phyloP scores from a whole-genome alignment of 1,140 invertebrate species.

The Musca domestica region DNA sequence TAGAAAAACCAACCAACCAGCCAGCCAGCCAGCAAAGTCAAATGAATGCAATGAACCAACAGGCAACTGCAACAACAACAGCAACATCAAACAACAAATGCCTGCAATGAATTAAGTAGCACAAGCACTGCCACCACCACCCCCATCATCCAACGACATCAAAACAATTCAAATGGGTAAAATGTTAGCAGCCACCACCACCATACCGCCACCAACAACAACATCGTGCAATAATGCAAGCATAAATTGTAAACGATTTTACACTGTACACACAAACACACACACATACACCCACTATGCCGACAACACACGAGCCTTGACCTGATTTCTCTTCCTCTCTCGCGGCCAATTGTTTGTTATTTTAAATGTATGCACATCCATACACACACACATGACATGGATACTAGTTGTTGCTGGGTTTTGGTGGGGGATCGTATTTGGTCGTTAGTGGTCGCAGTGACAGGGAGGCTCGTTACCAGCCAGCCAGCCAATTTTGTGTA shows the following conservation, averaged over 20 bases:
- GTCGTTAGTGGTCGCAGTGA: too few relatives aligned
- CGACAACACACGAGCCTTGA: constrained; percentile 53
- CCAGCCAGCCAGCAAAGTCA: not conserved
- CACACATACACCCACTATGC: constrained; percentile 18
- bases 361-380: not conserved
- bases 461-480: constrained; percentile 11
- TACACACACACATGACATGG: not conserved
- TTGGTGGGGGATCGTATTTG: not conserved
- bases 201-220: constrained; percentile 6
- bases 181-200: not conserved
- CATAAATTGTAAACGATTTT: constrained; percentile 52
- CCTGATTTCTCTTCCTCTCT: constrained; percentile 55
- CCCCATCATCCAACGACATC: constrained; percentile 21
- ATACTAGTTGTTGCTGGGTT: not conserved
- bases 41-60: constrained; percentile 1
- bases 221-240: constrained; percentile 53
- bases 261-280: not conserved
- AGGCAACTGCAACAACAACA: constrained; percentile 7
- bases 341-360: constrained; percentile 25
- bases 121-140: not conserved
- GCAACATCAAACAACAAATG: constrained; percentile 20
- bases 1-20: constrained; percentile 2
- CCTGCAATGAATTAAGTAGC: not conserved
- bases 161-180: constrained; percentile 11
- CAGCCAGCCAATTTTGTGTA: not conserved